Conservation (phyloP, 1,140 invertebrate genomes). For the Drosophila subpulchrella region DNA sequence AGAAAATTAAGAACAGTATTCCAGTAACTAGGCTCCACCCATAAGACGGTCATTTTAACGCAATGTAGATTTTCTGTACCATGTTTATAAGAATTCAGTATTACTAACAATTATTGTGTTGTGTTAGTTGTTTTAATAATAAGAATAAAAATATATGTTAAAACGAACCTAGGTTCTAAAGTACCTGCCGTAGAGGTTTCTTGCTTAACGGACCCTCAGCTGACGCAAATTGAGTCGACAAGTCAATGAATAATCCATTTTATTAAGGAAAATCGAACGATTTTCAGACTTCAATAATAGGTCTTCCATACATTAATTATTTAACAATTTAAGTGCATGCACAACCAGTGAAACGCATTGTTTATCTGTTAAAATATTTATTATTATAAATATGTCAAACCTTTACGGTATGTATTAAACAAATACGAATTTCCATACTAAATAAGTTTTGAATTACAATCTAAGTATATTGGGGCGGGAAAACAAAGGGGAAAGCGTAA, state of each 20-base stretch:
- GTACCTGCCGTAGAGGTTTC: neutral
- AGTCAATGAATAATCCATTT: neutral
- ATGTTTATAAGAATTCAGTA: neutral
- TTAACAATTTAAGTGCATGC: conserved; percentile 50
- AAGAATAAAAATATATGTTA: neutral
- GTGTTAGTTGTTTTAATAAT: neutral
- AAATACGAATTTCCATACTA: conserved; percentile 39
- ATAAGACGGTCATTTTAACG: neutral
- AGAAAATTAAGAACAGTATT: conserved; percentile 62
- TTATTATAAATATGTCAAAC: conserved; percentile 60
- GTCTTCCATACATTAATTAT: conserved; percentile 6
- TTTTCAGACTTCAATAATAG: neutral
- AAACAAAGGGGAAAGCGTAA: conserved; percentile 25
- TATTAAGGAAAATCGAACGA: conserved; percentile 2
- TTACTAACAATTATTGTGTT: neutral
- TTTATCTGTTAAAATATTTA: conserved; percentile 64
- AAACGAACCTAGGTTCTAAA: neutral
- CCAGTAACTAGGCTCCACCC: conserved; percentile 46
- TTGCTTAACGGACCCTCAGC: neutral
- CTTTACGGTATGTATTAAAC: conserved; percentile 41
- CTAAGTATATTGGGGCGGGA: conserved; percentile 37
- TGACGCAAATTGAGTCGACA: neutral
- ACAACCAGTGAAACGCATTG: conserved; percentile 13
- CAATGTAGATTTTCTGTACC: neutral
- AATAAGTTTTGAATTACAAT: conserved; percentile 44